Conservation (phyloP, 2,113 vertebrate genomes). For the Solea solea region DNA sequence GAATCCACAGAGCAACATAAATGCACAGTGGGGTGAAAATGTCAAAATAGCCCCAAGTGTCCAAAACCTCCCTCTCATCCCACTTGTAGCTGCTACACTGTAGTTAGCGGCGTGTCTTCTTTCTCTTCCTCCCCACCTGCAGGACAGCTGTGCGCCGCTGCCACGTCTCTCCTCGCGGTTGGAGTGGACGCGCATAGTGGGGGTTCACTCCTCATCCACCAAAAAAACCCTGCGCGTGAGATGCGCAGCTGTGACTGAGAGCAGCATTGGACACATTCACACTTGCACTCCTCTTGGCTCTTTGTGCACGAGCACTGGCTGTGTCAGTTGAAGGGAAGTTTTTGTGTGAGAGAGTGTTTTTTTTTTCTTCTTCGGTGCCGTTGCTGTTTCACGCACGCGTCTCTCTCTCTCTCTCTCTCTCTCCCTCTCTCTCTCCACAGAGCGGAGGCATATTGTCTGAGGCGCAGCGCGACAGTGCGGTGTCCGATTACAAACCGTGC, state of each 20-base stretch:
- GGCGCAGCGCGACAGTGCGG: slow-evolving; percentile 73
- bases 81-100: slow-evolving; percentile 32
- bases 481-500: slow-evolving; percentile 77
- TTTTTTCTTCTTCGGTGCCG: neutral
- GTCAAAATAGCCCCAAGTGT: neutral
- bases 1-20: neutral
- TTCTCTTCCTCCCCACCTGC: slow-evolving; percentile 67
- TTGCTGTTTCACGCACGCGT: slow-evolving; percentile 10
- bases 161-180: slow-evolving; percentile 68
- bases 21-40: neutral
- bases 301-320: slow-evolving; percentile 1
- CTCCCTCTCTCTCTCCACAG: neutral
- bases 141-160: slow-evolving; percentile 69
- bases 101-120: neutral
- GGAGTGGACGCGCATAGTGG: slow-evolving; percentile 60
- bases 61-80: neutral
- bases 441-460: slow-evolving; percentile 65
- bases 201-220: slow-evolving; percentile 46
- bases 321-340: slow-evolving; percentile 49
- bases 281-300: slow-evolving; percentile 7
- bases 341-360: neutral
- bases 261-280: slow-evolving; percentile 31
- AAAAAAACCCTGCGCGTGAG: slow-evolving; percentile 25
- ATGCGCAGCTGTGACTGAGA: slow-evolving; percentile 44
- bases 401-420: neutral